Evolutionary conservation across 2,113 vertebrate genomes (phyloP).

Genomic region (Pelusios castaneus): DNA sequence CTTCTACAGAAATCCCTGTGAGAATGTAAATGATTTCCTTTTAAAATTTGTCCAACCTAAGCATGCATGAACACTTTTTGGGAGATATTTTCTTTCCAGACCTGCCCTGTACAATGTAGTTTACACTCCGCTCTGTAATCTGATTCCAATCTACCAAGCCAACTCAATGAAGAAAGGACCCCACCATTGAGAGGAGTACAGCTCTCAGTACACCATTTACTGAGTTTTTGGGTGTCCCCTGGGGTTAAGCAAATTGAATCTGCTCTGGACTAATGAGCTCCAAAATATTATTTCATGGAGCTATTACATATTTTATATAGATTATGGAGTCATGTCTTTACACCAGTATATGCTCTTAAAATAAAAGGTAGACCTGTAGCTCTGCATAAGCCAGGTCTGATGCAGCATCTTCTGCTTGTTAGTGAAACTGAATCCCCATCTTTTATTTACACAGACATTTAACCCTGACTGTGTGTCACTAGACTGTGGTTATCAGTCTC

Average conservation of each 20-base stretch:
- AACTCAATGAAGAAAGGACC: not conserved
- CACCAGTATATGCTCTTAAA: not conserved
- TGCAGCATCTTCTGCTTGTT: not conserved
- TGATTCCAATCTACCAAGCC: not conserved
- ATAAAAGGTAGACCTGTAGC: not conserved
- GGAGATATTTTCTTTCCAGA: not conserved
- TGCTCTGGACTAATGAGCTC: fast-evolving
- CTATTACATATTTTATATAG: not conserved
- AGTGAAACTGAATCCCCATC: not conserved
- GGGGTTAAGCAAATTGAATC: not conserved
- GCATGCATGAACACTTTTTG: not conserved
- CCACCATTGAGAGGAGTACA: not conserved
- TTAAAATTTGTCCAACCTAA: not conserved
- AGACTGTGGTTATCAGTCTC: not conserved
- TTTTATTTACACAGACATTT: not conserved
- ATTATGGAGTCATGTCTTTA: not conserved
- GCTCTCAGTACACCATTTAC: not conserved
- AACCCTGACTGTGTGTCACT: not conserved
- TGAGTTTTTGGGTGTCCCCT: not conserved
- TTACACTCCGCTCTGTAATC: not conserved
- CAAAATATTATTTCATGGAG: not conserved
- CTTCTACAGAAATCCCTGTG: not conserved
- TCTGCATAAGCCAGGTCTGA: not conserved
- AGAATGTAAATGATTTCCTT: not conserved
- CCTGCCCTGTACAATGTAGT: not conserved